phyloP scores from a whole-genome alignment of 2,888 invertebrate species.

The Phortica magna region DNA sequence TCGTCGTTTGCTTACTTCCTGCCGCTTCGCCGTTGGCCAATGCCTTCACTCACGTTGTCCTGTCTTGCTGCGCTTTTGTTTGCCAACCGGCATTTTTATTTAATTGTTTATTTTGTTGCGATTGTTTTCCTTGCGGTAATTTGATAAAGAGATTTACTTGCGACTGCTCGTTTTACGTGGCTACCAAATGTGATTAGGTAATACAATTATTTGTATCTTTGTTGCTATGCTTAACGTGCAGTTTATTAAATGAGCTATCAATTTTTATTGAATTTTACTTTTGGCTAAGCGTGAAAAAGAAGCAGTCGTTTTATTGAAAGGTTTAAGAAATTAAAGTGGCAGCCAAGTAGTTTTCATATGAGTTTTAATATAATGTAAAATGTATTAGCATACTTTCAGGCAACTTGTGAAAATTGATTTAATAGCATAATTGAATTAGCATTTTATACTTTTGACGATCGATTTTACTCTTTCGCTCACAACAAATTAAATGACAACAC shows the following conservation, averaged over 20 bases:
- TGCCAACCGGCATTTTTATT: constrained; percentile 51
- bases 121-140: constrained; percentile 64
- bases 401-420: no score
- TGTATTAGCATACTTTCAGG: no score
- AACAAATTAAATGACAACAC: no score
- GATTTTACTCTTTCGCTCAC: no score
- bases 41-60: constrained; percentile 27
- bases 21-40: neutral
- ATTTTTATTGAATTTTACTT: constrained; percentile 21
- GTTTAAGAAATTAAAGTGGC: no score
- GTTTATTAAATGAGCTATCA: constrained; percentile 28
- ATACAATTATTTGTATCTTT: constrained; percentile 23
- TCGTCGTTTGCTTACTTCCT: neutral
- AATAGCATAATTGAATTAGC: no score
- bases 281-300: neutral
- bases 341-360: no score
- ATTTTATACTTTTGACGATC: no score
- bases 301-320: no score
- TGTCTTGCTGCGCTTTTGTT: constrained; percentile 36
- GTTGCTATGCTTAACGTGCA: neutral
- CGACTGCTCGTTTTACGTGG: neutral
- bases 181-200: constrained; percentile 28
- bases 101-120: constrained; percentile 69
- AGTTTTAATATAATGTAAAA: no score
- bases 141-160: constrained; percentile 52